Evolutionary conservation across 2,888 invertebrate species (phyloP).

Genomic region (Thymelicus lineola): DNA sequence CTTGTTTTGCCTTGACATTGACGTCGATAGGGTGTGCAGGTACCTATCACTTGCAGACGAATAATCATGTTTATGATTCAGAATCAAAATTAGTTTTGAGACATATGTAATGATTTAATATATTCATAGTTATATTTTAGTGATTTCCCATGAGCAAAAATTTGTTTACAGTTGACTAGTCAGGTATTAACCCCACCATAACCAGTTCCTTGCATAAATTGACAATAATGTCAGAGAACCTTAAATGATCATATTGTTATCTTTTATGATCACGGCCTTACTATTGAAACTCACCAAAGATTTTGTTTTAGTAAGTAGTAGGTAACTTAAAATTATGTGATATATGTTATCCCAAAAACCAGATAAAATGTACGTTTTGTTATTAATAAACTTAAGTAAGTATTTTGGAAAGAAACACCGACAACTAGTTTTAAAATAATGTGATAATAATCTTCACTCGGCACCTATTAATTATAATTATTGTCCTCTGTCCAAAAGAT

Average conservation of each 20-base stretch:
- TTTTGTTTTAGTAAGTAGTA: too few species aligned
- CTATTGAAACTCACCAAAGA: background rate
- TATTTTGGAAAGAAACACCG: too few species aligned
- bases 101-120: background rate
- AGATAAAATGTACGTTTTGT: too few species aligned
- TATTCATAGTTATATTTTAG: conserved; percentile 9
- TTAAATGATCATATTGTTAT: background rate
- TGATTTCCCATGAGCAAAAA: conserved; percentile 26
- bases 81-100: conserved; percentile 2
- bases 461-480: too few species aligned
- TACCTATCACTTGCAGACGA: background rate
- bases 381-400: too few species aligned
- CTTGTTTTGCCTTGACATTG: too few species aligned
- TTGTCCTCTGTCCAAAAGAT: too few species aligned
- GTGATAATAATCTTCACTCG: too few species aligned
- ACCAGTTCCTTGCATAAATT: conserved; percentile 40
- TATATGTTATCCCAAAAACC: too few species aligned
- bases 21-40: too few species aligned
- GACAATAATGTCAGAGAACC: conserved; percentile 22
- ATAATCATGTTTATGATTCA: conserved; percentile 8
- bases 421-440: too few species aligned
- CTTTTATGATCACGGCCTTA: background rate
- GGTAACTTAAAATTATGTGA: too few species aligned
- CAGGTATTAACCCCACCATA: conserved; percentile 39
- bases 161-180: conserved; percentile 40